These are phyloP conservation scores for Muricea muricata DNA, from an alignment of 92 coral and sea anemone genomes.

Conservation along the genomic window DNA sequence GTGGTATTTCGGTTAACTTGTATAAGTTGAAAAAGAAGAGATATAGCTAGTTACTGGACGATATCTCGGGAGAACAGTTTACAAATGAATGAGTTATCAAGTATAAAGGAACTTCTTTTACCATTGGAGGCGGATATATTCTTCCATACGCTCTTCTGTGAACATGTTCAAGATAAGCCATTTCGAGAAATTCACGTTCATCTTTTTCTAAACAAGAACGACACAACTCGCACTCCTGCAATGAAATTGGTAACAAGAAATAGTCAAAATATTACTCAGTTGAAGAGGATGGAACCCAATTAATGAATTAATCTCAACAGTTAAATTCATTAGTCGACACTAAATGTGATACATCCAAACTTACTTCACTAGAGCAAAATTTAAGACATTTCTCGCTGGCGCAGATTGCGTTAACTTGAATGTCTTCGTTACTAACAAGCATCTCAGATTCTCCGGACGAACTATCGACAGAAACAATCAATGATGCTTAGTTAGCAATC, in stretches of 20 bases:
- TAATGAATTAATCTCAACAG: background rate
- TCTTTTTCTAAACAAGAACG: conserved; percentile 79
- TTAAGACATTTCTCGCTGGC: conserved; percentile 70
- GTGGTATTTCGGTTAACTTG: too few relatives aligned
- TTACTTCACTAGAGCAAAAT: conserved; percentile 81
- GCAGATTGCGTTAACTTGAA: conserved; percentile 66
- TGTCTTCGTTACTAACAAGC: conserved; percentile 79
- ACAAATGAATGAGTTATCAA: background rate
- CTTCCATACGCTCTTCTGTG: conserved; percentile 83
- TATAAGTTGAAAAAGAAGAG: too few relatives aligned
- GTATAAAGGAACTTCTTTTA: conserved; percentile 16
- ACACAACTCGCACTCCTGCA: conserved; percentile 82
- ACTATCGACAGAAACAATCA: conserved; percentile 43
- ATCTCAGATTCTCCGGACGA: conserved; percentile 75
- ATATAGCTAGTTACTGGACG: too few relatives aligned
- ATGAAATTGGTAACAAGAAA: background rate
- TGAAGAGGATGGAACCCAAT: too few relatives aligned
- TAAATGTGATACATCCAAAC: background rate
- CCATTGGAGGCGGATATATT: conserved; percentile 86
- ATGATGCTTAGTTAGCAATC: background rate
- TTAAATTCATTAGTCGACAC: too few relatives aligned
- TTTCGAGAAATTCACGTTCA: conserved; percentile 75
- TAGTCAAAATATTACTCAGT: background rate
- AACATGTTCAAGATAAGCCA: conserved; percentile 81
- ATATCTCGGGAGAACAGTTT: too few relatives aligned